Evolutionary conservation across 2,888 invertebrate species (phyloP).

Genomic region (Limnephilus marmoratus): DNA sequence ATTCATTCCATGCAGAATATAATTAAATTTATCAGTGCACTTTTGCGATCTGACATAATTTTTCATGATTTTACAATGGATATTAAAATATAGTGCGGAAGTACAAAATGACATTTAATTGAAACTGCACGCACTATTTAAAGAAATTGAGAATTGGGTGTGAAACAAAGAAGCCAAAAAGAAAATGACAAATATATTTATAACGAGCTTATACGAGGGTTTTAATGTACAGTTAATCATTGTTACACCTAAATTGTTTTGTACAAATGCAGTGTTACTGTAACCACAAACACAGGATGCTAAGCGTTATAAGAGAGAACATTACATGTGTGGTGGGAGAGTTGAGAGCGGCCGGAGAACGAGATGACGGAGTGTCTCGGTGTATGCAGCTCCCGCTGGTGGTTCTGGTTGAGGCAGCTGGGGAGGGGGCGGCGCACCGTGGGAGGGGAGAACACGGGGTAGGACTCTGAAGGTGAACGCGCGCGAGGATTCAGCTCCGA

Average conservation of each 20-base stretch:
- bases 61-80: background rate
- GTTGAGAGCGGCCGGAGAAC: slow-evolving; percentile 84
- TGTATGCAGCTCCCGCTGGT: slow-evolving; percentile 70
- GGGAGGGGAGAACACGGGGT: slow-evolving; percentile 91
- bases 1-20: slow-evolving; percentile 2
- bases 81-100: background rate
- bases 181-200: background rate
- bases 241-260: slow-evolving; percentile 24
- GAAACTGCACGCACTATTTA: background rate
- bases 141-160: background rate
- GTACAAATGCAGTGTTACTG: slow-evolving; percentile 37
- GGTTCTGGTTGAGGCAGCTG: slow-evolving; percentile 68
- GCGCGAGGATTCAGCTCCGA: slow-evolving; percentile 83
- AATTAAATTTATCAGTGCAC: background rate
- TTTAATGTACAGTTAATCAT: slow-evolving; percentile 12
- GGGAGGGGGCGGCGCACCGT: slow-evolving; percentile 82
- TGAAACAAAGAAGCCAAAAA: background rate
- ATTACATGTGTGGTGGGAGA: slow-evolving; percentile 95
- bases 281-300: slow-evolving; percentile 38
- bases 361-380: slow-evolving; percentile 87
- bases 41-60: background rate
- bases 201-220: background rate
- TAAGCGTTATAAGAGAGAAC: slow-evolving; percentile 43
- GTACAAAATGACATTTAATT: background rate
- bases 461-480: slow-evolving; percentile 87